A percentile compares a stretch with the other conserved stretches of the same genome.
These are phyloP conservation scores for Manis crassicaudata DNA, from an alignment of 2,797 vertebrate genomes.

Conservation along the genomic window DNA sequence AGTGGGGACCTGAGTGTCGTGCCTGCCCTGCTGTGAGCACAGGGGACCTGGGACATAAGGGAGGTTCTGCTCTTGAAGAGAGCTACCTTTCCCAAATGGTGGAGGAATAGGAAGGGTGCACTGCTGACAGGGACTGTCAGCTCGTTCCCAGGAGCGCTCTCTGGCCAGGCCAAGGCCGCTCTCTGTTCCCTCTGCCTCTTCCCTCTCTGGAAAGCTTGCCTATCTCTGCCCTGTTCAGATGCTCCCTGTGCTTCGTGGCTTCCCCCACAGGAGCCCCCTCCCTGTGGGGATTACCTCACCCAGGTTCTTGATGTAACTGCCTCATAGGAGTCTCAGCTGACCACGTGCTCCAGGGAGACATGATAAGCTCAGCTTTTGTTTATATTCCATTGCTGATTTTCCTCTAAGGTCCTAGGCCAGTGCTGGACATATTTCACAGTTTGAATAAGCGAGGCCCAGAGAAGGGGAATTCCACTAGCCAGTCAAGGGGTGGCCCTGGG, in stretches of 20 bases:
- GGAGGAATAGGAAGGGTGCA: background rate
- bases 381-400: background rate
- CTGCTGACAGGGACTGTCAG: background rate
- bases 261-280: background rate
- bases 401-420: background rate
- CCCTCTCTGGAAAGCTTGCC: background rate
- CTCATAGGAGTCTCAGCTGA: background rate
- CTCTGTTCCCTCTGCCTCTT: background rate
- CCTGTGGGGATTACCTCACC: background rate
- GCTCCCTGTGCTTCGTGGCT: background rate
- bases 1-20: too few species aligned
- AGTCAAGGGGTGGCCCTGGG: background rate
- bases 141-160: background rate
- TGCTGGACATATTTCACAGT: background rate
- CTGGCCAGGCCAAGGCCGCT: background rate
- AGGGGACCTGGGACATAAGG: background rate
- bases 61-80: background rate
- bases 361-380: background rate
- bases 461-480: background rate
- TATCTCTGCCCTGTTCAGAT: background rate
- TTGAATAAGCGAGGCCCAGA: background rate
- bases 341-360: background rate
- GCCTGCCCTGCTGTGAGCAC: accelerated
- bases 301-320: background rate
- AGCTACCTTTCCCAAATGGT: background rate